Evolutionary conservation across 2,113 vertebrate species (phyloP), one percentile per base, ranked within the genome.

Genomic region (Heterotilapia buettikoferi): DNA sequence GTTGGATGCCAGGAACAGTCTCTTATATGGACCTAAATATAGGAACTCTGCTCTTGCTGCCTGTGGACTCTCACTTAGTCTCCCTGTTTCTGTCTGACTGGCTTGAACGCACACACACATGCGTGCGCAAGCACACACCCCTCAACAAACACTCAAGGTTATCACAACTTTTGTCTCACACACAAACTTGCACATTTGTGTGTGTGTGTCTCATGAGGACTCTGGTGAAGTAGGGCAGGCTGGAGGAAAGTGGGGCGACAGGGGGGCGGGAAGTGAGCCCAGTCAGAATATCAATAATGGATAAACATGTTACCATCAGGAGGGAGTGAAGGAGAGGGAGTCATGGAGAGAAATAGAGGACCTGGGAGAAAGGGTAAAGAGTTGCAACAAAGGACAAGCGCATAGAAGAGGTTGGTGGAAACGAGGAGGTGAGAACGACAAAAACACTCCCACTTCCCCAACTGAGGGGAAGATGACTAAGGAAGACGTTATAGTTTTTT

Each of bases 281-380:
- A 93, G 94, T 95, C 90, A 93, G 92, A 93, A 93, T 94, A 95
- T 96, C 95, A 95, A 95, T 95, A 95, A 95, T 95, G 87, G 92
- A 95, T 95, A 95, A 95, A 96, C 94, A 94, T 90, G 93, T 92
- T 93, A 91, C 91, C 92, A 91, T 94, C 93, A 93, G 89, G 80
- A 85, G 90, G 71, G 89, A 92, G 56, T 84, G 89, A 89, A 87
- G 63, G 83, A 90, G 85, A 91, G 45, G 86, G 87, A 88, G 88
- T 82, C 52, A 56, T 83, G 31, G 50, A 57, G 84, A 56, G 79
- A 78, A 36, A 63, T 47, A 76, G 87, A 82, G 56, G 53, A 84
- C 86, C 68, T 84, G 73, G 29, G 21, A 76, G 24, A 84, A 85
- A 88, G 84, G 80, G 61, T 84, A 71, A 89, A 87, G 68, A 87